Evolutionary conservation across 2,888 invertebrate species (phyloP).

Genomic region (Hydriomena furcata): DNA sequence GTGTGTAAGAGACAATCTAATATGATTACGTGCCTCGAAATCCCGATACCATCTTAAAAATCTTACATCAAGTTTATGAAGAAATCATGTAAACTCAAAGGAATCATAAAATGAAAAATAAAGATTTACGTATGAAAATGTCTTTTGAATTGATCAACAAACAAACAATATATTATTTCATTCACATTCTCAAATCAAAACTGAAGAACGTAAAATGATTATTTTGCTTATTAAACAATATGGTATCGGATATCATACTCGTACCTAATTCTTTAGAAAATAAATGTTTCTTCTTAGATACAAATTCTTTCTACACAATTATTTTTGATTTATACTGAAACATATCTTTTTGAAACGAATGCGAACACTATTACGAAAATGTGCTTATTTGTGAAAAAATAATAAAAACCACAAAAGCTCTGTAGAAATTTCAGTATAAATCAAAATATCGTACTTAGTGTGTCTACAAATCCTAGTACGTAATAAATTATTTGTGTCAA

Average conservation of each 20-base stretch:
- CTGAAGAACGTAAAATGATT: background rate
- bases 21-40: constrained; percentile 73
- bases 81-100: background rate
- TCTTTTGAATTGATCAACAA: background rate
- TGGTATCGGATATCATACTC: constrained; percentile 63
- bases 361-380: background rate
- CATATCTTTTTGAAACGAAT: too few relatives aligned
- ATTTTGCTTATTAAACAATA: constrained; percentile 15
- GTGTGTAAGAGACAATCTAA: constrained; percentile 65
- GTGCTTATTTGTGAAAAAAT: background rate
- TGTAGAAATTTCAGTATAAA: constrained; percentile 46
- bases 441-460: constrained; percentile 45
- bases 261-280: constrained; percentile 58
- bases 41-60: constrained; percentile 53
- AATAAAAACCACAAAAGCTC: background rate
- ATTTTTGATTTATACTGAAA: constrained; percentile 55
- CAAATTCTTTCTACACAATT: constrained; percentile 49
- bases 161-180: too few relatives aligned
- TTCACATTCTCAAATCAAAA: too few relatives aligned
- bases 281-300: constrained; percentile 65
- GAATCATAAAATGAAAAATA: background rate
- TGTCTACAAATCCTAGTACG: constrained; percentile 72
- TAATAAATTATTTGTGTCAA: constrained; percentile 79
- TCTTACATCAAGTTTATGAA: background rate
- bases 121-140: background rate